These are phyloP conservation scores for Umimayanthus kanabou DNA, from an alignment of 92 coral and sea anemone genomes.

Conservation along the genomic window DNA sequence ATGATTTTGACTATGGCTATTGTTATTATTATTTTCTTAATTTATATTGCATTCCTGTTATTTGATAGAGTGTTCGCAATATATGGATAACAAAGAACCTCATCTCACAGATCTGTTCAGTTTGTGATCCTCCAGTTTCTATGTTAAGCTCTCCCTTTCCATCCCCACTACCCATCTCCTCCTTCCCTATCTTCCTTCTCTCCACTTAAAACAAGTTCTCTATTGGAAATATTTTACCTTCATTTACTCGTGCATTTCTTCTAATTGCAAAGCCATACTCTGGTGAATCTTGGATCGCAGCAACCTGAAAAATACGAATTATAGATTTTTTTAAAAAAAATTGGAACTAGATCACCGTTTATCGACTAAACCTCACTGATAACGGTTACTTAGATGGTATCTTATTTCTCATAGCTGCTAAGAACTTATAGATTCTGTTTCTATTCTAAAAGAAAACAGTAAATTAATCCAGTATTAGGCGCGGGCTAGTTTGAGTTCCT, in stretches of 20 bases:
- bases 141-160: too few relatives aligned
- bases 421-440: too few relatives aligned
- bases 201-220: too few relatives aligned
- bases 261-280: slow-evolving; percentile 75
- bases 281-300: slow-evolving; percentile 60
- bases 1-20: too few relatives aligned
- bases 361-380: background rate
- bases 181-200: background rate
- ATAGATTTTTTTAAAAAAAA: background rate
- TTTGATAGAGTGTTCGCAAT: too few relatives aligned
- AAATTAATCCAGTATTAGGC: background rate
- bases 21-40: too few relatives aligned
- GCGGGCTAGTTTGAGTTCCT: background rate
- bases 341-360: background rate
- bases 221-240: slow-evolving; percentile 43
- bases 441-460: background rate
- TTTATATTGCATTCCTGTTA: too few relatives aligned
- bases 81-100: too few relatives aligned
- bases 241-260: slow-evolving; percentile 72
- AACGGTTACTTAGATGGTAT: too few relatives aligned
- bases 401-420: background rate
- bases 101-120: background rate
- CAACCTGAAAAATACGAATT: slow-evolving; percentile 45
- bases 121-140: background rate
- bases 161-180: too few relatives aligned